Conservation (phyloP, 2,797 vertebrate species). For the Oreochromis mossambicus region DNA sequence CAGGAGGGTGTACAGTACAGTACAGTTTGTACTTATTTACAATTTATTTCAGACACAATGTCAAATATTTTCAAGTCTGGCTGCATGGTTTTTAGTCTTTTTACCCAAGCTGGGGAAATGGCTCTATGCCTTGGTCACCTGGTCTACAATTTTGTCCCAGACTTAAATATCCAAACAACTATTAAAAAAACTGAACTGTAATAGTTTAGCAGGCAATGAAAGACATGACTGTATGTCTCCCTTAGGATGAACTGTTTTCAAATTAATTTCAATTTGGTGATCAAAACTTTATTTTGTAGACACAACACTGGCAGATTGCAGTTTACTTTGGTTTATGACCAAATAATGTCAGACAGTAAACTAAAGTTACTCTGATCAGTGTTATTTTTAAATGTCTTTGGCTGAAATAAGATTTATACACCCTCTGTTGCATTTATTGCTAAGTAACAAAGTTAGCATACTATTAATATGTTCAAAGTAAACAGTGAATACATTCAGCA, state of each 20-base stretch:
- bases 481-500: not conserved
- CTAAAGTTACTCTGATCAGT: not conserved
- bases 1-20: not conserved
- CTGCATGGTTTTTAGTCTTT: not conserved
- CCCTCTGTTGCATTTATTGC: not conserved
- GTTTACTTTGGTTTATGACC: not conserved
- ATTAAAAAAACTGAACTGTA: not conserved
- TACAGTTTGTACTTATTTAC: not conserved
- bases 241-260: not conserved
- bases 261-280: not conserved
- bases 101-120: not conserved
- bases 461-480: not conserved
- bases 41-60: not conserved
- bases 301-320: not conserved
- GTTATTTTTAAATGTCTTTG: not conserved
- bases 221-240: not conserved
- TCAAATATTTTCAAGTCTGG: not conserved
- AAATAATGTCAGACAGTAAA: not conserved
- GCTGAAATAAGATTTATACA: not conserved
- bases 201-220: not conserved
- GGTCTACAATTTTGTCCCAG: not conserved
- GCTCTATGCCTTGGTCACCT: not conserved
- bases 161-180: not conserved
- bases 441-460: not conserved
- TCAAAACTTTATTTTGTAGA: not conserved